Evolutionary conservation across 2,113 vertebrate genomes (phyloP).

Genomic region (Phrynosoma platyrhinos): DNA sequence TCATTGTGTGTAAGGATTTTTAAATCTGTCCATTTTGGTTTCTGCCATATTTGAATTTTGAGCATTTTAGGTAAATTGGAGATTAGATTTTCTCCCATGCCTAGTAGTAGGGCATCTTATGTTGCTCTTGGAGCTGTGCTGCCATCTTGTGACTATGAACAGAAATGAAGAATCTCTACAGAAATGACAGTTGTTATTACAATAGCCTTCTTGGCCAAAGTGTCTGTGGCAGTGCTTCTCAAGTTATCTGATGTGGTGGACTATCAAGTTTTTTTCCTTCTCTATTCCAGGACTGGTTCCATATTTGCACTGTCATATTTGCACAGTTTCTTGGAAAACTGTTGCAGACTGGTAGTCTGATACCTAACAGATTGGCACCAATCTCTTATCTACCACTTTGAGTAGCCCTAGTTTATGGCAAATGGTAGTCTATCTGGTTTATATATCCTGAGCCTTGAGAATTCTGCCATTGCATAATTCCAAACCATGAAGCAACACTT

Average conservation of each 20-base stretch:
- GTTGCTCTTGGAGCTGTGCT: constrained; percentile 8
- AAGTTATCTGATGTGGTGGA: neutral
- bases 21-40: neutral
- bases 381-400: no score
- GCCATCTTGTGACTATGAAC: constrained; percentile 22
- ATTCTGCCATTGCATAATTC: neutral
- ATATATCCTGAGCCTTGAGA: neutral
- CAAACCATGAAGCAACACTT: neutral
- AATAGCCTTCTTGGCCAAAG: no score
- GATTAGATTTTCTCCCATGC: neutral
- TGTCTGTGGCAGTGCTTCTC: no score
- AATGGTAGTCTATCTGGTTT: no score
- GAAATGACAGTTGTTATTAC: neutral
- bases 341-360: no score
- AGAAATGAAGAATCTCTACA: neutral
- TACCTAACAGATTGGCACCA: no score
- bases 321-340: no score
- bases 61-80: neutral
- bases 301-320: no score
- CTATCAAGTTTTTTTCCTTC: neutral
- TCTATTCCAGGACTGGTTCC: no score
- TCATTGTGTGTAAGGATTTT: no score
- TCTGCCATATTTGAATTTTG: neutral
- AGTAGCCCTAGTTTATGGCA: neutral
- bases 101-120: no score